A percentile compares a stretch with the other conserved stretches of the same genome.
These are phyloP conservation scores for Pyrochroa serraticornis DNA, from an alignment of 2,888 invertebrate species.

Conservation along the genomic window DNA sequence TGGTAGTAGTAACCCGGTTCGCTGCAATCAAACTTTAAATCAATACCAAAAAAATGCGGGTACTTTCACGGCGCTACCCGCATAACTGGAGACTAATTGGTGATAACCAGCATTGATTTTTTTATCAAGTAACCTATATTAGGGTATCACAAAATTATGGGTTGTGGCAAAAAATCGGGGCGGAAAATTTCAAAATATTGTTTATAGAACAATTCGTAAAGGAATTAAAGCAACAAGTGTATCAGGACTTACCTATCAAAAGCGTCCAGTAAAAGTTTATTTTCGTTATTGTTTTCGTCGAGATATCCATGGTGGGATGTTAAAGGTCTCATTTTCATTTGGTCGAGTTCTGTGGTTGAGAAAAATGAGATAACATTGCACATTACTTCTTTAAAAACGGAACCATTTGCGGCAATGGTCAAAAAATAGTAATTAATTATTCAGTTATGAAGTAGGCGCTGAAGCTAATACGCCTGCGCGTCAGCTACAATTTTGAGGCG, in stretches of 20 bases:
- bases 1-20: conserved; percentile 58
- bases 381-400: no score
- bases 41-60: conserved; percentile 26
- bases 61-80: conserved; percentile 5
- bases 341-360: no score
- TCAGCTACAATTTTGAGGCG: no score
- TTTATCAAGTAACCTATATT: neutral
- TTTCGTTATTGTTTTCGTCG: conserved; percentile 29
- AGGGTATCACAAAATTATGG: neutral
- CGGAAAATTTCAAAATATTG: no score
- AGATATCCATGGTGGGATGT: no score
- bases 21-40: conserved; percentile 40
- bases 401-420: no score
- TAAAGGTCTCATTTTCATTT: no score
- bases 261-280: conserved; percentile 30
- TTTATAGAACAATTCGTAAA: neutral
- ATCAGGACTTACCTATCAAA: conserved; percentile 31
- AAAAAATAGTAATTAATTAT: no score
- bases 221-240: conserved; percentile 23
- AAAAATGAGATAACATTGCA: no score
- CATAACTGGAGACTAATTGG: conserved; percentile 1
- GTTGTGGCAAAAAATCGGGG: neutral
- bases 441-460: no score
- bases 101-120: conserved; percentile 14
- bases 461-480: no score